Conservation (phyloP, 2,113 vertebrate genomes). For the Phyllopteryx taeniolatus region DNA sequence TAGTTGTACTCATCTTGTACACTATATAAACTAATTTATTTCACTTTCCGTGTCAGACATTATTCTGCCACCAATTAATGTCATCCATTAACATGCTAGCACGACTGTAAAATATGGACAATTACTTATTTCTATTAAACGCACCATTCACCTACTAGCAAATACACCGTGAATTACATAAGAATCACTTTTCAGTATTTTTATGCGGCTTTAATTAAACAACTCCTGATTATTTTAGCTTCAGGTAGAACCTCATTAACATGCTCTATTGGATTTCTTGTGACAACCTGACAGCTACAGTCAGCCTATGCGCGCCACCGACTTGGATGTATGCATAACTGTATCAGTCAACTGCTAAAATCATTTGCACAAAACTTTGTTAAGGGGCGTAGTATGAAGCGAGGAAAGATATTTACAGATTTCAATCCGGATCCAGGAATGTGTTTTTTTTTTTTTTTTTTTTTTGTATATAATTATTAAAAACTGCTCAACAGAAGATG, state of each 20-base stretch:
- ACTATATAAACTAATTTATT: neutral
- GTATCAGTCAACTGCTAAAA: neutral
- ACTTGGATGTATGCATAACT: neutral
- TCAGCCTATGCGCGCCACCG: neutral
- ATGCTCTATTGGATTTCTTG: neutral
- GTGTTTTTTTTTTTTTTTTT: neutral
- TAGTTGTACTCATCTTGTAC: neutral
- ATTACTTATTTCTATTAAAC: neutral
- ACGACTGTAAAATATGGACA: neutral
- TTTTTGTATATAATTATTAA: neutral
- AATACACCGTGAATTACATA: neutral
- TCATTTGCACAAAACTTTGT: neutral
- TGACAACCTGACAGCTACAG: neutral
- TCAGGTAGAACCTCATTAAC: conserved; percentile 5
- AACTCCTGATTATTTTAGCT: conserved; percentile 1
- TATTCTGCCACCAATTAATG: neutral
- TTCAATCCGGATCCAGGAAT: neutral
- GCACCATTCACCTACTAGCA: neutral
- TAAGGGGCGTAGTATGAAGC: neutral
- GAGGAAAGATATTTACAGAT: neutral
- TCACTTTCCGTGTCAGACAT: neutral
- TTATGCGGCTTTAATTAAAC: neutral
- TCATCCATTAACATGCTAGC: neutral
- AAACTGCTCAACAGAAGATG: neutral
- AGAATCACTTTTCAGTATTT: neutral